Evolutionary conservation across 2,797 vertebrate genomes (phyloP).

Genomic region (Schizothorax lantsangensis): DNA sequence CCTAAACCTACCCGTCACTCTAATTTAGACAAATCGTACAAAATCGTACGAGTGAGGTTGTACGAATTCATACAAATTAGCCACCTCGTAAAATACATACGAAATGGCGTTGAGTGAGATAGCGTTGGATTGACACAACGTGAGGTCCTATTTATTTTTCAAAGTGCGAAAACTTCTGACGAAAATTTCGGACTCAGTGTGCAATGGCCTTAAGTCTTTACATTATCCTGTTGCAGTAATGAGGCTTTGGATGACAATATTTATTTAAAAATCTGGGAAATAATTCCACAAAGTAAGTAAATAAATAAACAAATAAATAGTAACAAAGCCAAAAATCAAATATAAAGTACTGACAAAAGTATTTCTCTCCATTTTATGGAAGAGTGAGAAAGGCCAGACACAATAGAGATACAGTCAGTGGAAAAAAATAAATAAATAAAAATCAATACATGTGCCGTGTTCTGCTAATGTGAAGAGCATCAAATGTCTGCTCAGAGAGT

Average conservation of each 20-base stretch:
- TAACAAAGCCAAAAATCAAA: conserved; percentile 71
- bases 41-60: no score
- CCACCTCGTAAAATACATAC: no score
- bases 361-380: conserved; percentile 83
- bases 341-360: conserved; percentile 76
- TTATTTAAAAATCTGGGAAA: not conserved
- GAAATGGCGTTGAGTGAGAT: no score
- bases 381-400: conserved; percentile 14
- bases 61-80: no score
- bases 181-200: no score
- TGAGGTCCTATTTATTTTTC: no score
- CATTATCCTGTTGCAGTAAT: not conserved
- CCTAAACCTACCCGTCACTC: no score
- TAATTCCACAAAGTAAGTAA: not conserved
- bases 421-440: conserved; percentile 58
- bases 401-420: conserved; percentile 48
- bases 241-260: not conserved
- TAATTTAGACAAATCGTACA: no score
- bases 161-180: no score
- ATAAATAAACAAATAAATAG: conserved; percentile 48
- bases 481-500: conserved; percentile 81
- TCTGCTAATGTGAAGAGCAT: conserved; percentile 81
- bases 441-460: conserved; percentile 85
- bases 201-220: not conserved
- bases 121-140: no score